Percentiles rank a stretch among this genome's conserved stretches.
Conservation (phyloP, 2,113 vertebrate species). For the pig (Sus scrofa) region T2T-Sscrofa CM000812.6:1225001-1225500, state of each 20-base stretch:
- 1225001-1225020: too few species aligned
- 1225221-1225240: background rate
- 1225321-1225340: background rate
- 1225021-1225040: rapidly evolving
- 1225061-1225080: background rate
- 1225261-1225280: too few species aligned
- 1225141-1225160: background rate
- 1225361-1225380: background rate
- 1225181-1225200: background rate
- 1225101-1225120: background rate
- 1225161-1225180: background rate
- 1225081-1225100: background rate
- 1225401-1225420: background rate
- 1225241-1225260: background rate
- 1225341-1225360: background rate
- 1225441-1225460: background rate
- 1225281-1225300: background rate
- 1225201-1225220: background rate
- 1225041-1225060: background rate
- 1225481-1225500: rapidly evolving
- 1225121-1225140: background rate
- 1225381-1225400: background rate
- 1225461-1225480: background rate
- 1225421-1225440: rapidly evolving
- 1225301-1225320: background rate